phyloP scores from a whole-genome alignment of 2,888 invertebrate species.

The Leucophenga maculata region DNA sequence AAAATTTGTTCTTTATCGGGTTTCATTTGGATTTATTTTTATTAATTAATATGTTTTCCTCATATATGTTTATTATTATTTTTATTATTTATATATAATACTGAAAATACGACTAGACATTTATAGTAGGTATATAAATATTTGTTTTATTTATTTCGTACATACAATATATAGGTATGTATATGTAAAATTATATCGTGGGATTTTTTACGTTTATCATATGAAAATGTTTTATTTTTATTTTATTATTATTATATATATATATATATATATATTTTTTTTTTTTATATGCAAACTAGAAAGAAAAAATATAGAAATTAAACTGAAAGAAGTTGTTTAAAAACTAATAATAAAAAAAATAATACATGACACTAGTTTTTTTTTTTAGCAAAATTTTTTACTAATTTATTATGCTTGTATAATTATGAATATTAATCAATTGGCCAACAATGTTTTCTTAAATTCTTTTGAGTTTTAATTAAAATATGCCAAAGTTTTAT shows the following conservation, averaged over 20 bases:
- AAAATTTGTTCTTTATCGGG: slow-evolving; percentile 35
- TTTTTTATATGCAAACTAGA: neutral
- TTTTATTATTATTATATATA: slow-evolving; percentile 23
- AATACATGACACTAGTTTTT: neutral
- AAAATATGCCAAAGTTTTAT: no score
- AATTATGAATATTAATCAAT: no score
- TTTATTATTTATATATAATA: slow-evolving; percentile 56
- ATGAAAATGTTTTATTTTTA: slow-evolving; percentile 50
- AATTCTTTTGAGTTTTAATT: no score
- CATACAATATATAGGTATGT: slow-evolving; percentile 34
- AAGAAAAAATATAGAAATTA: neutral
- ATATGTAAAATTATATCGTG: slow-evolving; percentile 48
- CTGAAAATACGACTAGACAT: slow-evolving; percentile 72
- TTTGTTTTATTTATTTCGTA: slow-evolving; percentile 43
- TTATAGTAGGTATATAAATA: slow-evolving; percentile 63
- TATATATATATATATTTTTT: slow-evolving; percentile 20
- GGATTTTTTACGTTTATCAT: slow-evolving; percentile 58
- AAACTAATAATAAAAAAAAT: neutral
- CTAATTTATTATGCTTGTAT: no score
- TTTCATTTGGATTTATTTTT: slow-evolving; percentile 49
- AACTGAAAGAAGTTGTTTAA: neutral
- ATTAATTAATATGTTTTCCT: slow-evolving; percentile 34
- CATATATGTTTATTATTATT: slow-evolving; percentile 34
- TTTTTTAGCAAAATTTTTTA: neutral
- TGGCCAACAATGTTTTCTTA: no score